Evolutionary conservation across 2,797 vertebrate species (phyloP).

Genomic region (Sciurus carolinensis): DNA sequence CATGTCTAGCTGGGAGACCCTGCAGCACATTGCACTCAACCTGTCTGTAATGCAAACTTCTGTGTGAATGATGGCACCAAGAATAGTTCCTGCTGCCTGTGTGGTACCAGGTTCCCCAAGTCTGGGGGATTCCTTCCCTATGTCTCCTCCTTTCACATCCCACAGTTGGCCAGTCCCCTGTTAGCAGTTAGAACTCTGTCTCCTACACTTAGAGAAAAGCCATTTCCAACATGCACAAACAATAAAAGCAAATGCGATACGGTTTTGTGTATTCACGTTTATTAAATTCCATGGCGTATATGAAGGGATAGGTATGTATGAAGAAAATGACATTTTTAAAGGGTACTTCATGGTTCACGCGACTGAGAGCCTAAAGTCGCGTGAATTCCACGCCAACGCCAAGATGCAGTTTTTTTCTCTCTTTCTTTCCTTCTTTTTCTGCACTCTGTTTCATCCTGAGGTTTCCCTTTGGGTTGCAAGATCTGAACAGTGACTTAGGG

Average conservation of each 20-base stretch:
- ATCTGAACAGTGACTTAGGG: background rate
- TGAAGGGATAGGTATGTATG: background rate
- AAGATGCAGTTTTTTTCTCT: background rate
- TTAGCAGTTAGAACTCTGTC: background rate
- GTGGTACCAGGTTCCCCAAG: too few species aligned
- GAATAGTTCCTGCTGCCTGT: background rate
- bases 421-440: too few species aligned
- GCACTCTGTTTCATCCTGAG: too few species aligned
- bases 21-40: background rate
- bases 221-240: background rate
- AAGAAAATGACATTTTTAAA: background rate
- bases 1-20: background rate
- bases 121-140: background rate
- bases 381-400: fast-evolving
- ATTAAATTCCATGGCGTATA: too few species aligned
- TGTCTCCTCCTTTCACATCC: background rate
- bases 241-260: too few species aligned
- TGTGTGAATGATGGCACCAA: background rate
- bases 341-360: background rate
- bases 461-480: background rate
- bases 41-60: background rate
- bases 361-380: background rate
- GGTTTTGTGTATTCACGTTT: background rate
- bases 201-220: background rate
- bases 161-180: too few species aligned